These are phyloP conservation scores for Procavia capensis DNA, from an alignment of 2,113 vertebrate species.

Conservation along the genomic window DNA sequence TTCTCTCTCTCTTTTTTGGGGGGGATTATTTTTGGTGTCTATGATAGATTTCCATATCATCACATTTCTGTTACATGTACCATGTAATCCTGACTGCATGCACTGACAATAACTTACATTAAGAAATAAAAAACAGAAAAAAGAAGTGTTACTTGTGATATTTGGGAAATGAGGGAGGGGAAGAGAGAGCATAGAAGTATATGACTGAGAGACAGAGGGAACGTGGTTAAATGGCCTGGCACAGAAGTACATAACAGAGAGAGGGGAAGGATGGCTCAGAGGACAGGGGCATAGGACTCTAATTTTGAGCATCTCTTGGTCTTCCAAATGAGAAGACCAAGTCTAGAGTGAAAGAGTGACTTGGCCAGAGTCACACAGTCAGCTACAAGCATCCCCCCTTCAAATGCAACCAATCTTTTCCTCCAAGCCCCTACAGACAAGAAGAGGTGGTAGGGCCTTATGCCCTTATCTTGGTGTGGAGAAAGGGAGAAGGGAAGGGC, in stretches of 20 bases:
- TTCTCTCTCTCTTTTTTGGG: slow-evolving; percentile 25
- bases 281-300: background rate
- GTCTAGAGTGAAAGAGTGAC: background rate
- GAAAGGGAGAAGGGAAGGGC: background rate
- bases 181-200: background rate
- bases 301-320: background rate
- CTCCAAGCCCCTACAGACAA: background rate
- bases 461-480: background rate
- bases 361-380: background rate
- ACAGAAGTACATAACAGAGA: background rate
- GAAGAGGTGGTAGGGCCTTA: background rate
- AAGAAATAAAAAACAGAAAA: slow-evolving; percentile 71
- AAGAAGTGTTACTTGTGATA: slow-evolving; percentile 66
- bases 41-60: slow-evolving; percentile 46
- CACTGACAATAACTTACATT: slow-evolving; percentile 57
- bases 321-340: background rate
- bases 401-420: background rate
- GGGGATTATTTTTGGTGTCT: slow-evolving; percentile 56
- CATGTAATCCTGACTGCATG: slow-evolving; percentile 53
- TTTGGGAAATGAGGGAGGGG: slow-evolving; percentile 50
- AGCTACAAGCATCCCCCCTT: background rate
- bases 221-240: background rate
- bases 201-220: no score
- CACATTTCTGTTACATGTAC: slow-evolving; percentile 45
- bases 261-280: background rate